Conservation (phyloP, 2,888 invertebrate genomes). For the Dysmachus trigonus region DNA sequence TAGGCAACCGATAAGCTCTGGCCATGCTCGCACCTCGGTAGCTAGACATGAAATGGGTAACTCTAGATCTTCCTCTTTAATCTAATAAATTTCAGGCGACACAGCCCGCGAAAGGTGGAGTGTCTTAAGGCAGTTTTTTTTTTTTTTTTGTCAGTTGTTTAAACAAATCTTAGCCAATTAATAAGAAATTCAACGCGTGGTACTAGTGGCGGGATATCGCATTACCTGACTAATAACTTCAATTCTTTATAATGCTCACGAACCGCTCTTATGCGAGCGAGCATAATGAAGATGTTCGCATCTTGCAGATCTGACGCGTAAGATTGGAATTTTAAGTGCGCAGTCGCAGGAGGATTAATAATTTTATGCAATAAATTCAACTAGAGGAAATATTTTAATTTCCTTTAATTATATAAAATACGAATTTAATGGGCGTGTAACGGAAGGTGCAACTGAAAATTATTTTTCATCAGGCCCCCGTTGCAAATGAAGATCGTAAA, state of each 20-base stretch:
- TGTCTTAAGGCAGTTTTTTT: not conserved
- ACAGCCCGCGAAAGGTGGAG: not conserved
- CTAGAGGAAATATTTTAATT: not conserved
- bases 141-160: not conserved
- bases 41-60: not conserved
- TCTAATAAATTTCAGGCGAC: not conserved
- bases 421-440: not conserved
- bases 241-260: not conserved
- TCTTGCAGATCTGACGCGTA: not conserved
- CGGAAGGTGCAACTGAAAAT: not conserved
- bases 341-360: not conserved
- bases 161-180: not conserved
- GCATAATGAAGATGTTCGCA: not conserved
- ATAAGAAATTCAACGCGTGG: not conserved
- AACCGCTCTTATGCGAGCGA: not conserved
- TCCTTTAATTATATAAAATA: not conserved
- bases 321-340: not conserved
- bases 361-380: not conserved
- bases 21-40: not conserved
- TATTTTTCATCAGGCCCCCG: not conserved
- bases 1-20: not conserved
- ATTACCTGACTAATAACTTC: not conserved
- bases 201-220: not conserved
- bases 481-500: not conserved
- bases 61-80: not conserved